Evolutionary conservation across 2,797 vertebrate species (phyloP).

Genomic region (Oryzias dopingdopingensis): DNA sequence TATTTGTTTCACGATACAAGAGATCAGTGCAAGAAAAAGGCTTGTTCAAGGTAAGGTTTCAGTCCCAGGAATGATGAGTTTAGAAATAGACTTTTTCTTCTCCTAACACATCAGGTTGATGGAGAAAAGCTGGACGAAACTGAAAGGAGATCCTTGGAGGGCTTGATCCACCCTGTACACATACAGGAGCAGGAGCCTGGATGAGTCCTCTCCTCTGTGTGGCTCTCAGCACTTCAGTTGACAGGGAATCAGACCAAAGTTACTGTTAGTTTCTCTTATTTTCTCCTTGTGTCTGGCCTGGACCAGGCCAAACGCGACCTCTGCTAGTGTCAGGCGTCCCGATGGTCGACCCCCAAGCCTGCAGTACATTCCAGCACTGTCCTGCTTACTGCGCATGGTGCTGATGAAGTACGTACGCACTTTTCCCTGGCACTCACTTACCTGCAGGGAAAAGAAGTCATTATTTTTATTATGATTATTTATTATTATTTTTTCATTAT

Average conservation of each 20-base stretch:
- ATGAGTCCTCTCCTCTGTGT: not conserved
- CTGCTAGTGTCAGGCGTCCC: slow-evolving; percentile 69
- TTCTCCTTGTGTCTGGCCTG: slow-evolving; percentile 75
- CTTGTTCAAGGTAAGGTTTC: not conserved
- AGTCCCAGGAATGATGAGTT: slow-evolving; percentile 1
- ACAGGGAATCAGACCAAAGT: slow-evolving; percentile 40
- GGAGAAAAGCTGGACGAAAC: slow-evolving; percentile 10
- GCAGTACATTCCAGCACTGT: slow-evolving; percentile 13
- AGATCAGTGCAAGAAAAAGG: not conserved
- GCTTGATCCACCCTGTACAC: slow-evolving; percentile 19
- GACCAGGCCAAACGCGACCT: slow-evolving; percentile 73
- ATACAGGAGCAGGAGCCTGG: slow-evolving; percentile 6
- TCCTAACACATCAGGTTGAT: not conserved
- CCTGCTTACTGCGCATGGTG: slow-evolving; percentile 59
- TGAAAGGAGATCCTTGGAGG: slow-evolving; percentile 15
- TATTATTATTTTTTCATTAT: no score
- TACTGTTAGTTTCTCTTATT: slow-evolving; percentile 63
- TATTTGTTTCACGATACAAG: not conserved
- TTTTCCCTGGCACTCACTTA: slow-evolving; percentile 75
- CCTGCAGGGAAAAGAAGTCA: slow-evolving; percentile 38
- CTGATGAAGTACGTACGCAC: slow-evolving; percentile 81
- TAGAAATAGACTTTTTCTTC: slow-evolving; percentile 7
- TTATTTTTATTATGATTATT: no score
- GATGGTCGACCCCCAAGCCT: slow-evolving; percentile 17
- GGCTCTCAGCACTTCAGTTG: slow-evolving; percentile 38